Base-by-base conservation (phyloP, 2,113 vertebrate genomes). In the Brienomyrus longianalis region DNA sequence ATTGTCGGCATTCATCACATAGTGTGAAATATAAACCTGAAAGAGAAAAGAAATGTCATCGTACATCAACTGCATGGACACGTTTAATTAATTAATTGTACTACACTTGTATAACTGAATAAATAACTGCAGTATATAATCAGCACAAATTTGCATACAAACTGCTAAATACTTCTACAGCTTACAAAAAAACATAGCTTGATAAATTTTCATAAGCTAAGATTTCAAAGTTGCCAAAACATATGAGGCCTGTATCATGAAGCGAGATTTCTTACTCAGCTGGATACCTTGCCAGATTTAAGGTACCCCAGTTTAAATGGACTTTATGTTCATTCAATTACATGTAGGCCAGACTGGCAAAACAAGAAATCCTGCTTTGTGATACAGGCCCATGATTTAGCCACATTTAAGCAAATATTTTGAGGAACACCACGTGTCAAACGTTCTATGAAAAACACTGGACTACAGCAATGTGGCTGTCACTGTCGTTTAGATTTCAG, bases 1-100 rank as follows among this genome's bases (percentile, higher is more conserved):
- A 96, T 96, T 95, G 91, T 90, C 89, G 88, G 90, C 62, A 95
- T 94, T 96, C 96, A 97, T 96, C 96, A 97, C 96, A 96, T 96
- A 96, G 96, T 97, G 96, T 96, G 96, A 97, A 96, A 96, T 95
- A 93, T 89, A 96, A 97, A 96, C 96, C 97, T 97, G 91, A 0
- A 95, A 95, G 91, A 92, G 45, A 93, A 90, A 35, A 90, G 77
- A 92, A 11, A 56, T 35, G 74, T 39, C 17, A 80, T 43, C 2
- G 5, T 9, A 54, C 51, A 35, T 31, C 48, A 31, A 56, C 11
- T 87, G 3, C 51, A 54, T 5, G 27, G 15, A 31, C 47, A 6
- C 50, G 10, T 5, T 47, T 52, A 21, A 85, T 50, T 5, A 1
- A n/a, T 9, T 19, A 86, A 86, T 27, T 86, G 23, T 50, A 86